Percentiles rank a stretch among this genome's conserved stretches.
phyloP scores from a whole-genome alignment of 1,140 invertebrate genomes.

The Drosophila lowei region DNA sequence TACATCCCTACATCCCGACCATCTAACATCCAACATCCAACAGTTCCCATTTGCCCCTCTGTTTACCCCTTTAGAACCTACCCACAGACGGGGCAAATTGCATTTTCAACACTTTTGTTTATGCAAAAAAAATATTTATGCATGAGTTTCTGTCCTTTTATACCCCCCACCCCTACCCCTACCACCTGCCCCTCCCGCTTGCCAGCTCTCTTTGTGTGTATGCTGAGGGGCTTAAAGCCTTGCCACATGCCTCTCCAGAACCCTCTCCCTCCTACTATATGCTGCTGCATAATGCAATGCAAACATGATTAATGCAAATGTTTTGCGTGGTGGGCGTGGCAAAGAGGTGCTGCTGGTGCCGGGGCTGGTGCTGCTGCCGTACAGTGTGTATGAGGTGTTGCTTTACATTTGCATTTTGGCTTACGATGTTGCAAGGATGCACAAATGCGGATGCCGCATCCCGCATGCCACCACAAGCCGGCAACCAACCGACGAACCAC shows the following conservation, averaged over 20 bases:
- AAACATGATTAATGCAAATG: constrained; percentile 82
- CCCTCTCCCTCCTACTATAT: constrained; percentile 37
- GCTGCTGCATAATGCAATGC: constrained; percentile 78
- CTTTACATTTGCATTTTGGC: constrained; percentile 78
- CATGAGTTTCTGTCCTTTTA: constrained; percentile 35
- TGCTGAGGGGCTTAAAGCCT: constrained; percentile 52
- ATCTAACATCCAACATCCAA: no score
- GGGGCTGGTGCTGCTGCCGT: not conserved
- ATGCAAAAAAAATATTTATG: constrained; percentile 74
- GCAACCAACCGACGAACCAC: constrained; percentile 45
- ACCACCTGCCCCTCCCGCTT: not conserved
- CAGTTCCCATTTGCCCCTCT: no score
- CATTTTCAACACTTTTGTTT: constrained; percentile 81
- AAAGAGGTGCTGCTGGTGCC: not conserved
- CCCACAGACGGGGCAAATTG: constrained; percentile 56
- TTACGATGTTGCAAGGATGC: constrained; percentile 58
- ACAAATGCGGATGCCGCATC: constrained; percentile 9
- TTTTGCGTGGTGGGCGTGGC: constrained; percentile 76
- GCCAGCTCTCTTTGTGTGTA: constrained; percentile 24
- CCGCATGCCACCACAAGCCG: constrained; percentile 23
- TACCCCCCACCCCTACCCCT: not conserved
- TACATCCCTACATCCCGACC: no score
- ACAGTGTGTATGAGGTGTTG: constrained; percentile 52
- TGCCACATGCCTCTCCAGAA: constrained; percentile 27
- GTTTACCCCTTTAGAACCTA: no score